Evolutionary conservation across 1,140 invertebrate species (phyloP).

Genomic region (Drosophila repleta): DNA sequence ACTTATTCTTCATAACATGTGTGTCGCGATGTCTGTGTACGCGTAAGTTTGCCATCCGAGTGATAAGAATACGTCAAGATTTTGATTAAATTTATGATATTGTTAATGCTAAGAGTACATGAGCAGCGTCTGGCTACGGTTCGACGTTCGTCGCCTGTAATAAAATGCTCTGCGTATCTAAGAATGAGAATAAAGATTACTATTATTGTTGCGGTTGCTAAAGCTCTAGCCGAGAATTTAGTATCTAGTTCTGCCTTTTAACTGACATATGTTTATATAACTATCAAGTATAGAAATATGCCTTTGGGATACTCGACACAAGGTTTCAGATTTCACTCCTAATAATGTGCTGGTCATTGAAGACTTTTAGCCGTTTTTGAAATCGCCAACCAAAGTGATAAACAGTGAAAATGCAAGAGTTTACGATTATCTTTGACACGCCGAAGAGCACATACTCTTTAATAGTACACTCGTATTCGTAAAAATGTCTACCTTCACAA

Average conservation of each 20-base stretch:
- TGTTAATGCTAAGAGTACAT: conserved; percentile 55
- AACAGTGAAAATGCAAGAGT: background rate
- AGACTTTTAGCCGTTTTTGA: background rate
- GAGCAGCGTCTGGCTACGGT: conserved; percentile 20
- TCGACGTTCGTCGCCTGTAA: conserved; percentile 23
- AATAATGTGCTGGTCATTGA: background rate
- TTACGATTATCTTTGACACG: background rate
- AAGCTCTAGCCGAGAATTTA: background rate
- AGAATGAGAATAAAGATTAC: conserved; percentile 38
- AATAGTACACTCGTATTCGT: too few species aligned
- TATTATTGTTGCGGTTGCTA: conserved; percentile 5
- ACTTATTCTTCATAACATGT: background rate
- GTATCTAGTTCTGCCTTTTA: background rate
- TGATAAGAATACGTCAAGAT: conserved; percentile 54
- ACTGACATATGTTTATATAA: background rate
- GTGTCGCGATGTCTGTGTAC: background rate
- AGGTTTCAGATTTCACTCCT: background rate
- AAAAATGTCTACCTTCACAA: too few species aligned
- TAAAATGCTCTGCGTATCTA: conserved; percentile 49
- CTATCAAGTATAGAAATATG: conserved; percentile 5
- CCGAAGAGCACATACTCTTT: background rate
- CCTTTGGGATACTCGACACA: background rate
- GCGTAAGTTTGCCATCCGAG: conserved; percentile 9
- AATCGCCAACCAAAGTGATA: conserved; percentile 4
- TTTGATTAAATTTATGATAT: conserved; percentile 81